Evolutionary conservation across 2,888 invertebrate species (phyloP).

Genomic region (Chalcosyrphus nemorum): DNA sequence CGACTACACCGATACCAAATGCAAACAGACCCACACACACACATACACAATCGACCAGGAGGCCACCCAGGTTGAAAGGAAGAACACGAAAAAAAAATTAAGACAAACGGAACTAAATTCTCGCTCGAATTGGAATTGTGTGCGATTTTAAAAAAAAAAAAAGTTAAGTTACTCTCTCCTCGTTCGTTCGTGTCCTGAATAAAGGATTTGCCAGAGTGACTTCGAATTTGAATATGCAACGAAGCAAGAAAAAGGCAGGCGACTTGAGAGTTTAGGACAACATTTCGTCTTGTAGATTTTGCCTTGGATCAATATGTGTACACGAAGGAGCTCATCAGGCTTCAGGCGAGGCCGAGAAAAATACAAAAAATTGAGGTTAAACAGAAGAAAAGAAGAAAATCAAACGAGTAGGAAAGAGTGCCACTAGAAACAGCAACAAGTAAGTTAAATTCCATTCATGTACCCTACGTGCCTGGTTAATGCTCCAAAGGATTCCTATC

Average conservation of each 20-base stretch:
- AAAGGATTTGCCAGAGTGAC: conserved; percentile 19
- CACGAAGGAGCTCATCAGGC: neutral
- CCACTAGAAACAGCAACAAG: conserved; percentile 53
- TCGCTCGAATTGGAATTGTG: conserved; percentile 47
- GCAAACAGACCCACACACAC: conserved; percentile 24
- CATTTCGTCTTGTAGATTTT: conserved; percentile 13
- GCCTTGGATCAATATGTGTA: conserved; percentile 30
- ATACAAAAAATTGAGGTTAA: neutral
- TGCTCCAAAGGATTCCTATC: conserved; percentile 30
- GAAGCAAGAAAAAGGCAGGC: conserved; percentile 31
- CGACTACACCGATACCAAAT: conserved; percentile 4
- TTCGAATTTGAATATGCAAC: conserved; percentile 60
- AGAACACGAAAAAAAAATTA: conserved; percentile 10
- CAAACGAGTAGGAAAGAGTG: conserved; percentile 17
- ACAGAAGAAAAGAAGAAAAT: too few relatives aligned
- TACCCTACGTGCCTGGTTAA: conserved; percentile 50
- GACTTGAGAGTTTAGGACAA: neutral
- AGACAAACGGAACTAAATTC: conserved; percentile 44
- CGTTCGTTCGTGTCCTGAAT: conserved; percentile 51
- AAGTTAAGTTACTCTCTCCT: conserved; percentile 11
- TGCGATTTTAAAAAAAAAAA: conserved; percentile 2
- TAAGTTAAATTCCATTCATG: conserved; percentile 56
- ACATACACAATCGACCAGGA: neutral
- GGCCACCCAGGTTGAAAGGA: neutral
- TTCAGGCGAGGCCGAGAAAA: neutral